phyloP scores from a whole-genome alignment of 2,113 vertebrate species.

The Pygoscelis adeliae region DNA sequence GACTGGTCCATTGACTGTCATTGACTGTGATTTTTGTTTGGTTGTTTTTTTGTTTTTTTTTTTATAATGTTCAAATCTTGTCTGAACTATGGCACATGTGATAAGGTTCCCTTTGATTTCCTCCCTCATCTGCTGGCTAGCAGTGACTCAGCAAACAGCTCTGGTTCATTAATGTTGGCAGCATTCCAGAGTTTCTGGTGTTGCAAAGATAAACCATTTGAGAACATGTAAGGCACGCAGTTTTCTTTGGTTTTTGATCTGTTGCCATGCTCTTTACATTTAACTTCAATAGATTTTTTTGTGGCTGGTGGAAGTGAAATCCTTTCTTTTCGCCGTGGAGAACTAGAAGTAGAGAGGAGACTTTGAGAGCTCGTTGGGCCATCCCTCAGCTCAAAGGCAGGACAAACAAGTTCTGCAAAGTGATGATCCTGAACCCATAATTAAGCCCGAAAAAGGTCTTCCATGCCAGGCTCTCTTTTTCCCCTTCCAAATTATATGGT shows the following conservation, averaged over 20 bases:
- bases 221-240: not conserved
- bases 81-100: not conserved
- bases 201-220: conserved; percentile 19
- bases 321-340: not conserved
- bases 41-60: not conserved
- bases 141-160: conserved; percentile 59
- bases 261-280: not conserved
- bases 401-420: conserved; percentile 1
- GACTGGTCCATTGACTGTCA: not conserved
- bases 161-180: conserved; percentile 32
- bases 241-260: not conserved
- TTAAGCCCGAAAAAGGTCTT: not conserved
- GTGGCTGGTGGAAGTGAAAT: not conserved
- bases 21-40: not conserved
- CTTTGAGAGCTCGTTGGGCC: not conserved
- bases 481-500: not conserved
- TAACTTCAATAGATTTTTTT: not conserved
- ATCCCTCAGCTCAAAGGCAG: not conserved
- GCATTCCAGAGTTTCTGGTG: conserved; percentile 11
- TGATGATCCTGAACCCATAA: not conserved
- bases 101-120: conserved; percentile 21
- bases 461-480: not conserved
- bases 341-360: not conserved
- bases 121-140: not conserved
- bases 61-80: not conserved